Conservation (phyloP, 1,140 invertebrate genomes). For the Pachypsylla venusta region DNA sequence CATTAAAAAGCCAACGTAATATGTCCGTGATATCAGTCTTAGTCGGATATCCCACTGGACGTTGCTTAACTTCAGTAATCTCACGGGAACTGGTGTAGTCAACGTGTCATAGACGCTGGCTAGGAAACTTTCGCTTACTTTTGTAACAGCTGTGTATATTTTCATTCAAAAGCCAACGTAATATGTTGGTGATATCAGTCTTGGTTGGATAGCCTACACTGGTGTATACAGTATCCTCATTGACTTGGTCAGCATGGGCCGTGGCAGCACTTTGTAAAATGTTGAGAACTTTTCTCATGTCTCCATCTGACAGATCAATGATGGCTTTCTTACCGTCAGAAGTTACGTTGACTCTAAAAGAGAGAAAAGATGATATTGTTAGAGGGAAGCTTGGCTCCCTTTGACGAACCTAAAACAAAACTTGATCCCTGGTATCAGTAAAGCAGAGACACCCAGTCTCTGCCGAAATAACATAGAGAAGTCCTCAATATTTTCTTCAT, state of each 20-base stretch:
- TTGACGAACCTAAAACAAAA: too few species aligned
- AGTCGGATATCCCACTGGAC: slow-evolving; percentile 91
- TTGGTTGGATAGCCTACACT: slow-evolving; percentile 92
- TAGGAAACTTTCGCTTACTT: slow-evolving; percentile 43
- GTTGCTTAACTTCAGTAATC: too few species aligned
- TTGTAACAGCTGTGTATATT: slow-evolving; percentile 62
- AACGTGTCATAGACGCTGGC: too few species aligned
- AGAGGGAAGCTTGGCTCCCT: too few species aligned
- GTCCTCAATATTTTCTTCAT: too few species aligned
- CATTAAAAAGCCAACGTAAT: slow-evolving; percentile 76
- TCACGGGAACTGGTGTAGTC: too few species aligned
- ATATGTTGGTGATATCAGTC: slow-evolving; percentile 75
- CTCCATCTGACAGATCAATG: slow-evolving; percentile 79
- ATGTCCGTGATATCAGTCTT: slow-evolving; percentile 80
- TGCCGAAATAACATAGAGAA: too few species aligned
- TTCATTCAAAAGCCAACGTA: slow-evolving; percentile 80
- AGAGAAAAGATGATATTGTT: slow-evolving; percentile 6
- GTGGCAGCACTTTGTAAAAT: slow-evolving; percentile 83
- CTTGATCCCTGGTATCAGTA: too few species aligned
- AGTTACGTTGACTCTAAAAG: slow-evolving; percentile 60
- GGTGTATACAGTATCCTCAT: slow-evolving; percentile 83
- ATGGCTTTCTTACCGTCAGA: slow-evolving; percentile 84
- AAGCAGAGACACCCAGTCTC: too few species aligned
- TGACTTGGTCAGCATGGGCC: slow-evolving; percentile 67
- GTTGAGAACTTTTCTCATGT: slow-evolving; percentile 96